phyloP scores from a whole-genome alignment of 1,140 invertebrate genomes.

The Platyscapa corneri region DNA sequence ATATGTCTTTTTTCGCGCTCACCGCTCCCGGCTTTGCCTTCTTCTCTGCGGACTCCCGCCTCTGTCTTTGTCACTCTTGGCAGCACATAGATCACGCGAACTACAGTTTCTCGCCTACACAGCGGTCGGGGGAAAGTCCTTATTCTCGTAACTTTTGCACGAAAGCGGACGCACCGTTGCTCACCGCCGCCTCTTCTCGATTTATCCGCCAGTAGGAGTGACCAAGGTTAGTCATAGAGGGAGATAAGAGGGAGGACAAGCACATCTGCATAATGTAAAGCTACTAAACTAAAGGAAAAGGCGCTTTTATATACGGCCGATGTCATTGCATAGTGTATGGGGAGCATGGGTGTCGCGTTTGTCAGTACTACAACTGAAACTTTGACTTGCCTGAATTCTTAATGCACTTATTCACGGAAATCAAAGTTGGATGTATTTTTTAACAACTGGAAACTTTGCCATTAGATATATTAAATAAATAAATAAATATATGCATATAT shows the following conservation, averaged over 20 bases:
- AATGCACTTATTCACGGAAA: background rate
- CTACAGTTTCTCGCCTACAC: constrained; percentile 19
- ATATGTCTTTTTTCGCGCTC: constrained; percentile 3
- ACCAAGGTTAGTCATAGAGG: constrained; percentile 28
- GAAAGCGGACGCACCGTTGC: background rate
- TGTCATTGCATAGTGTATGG: background rate
- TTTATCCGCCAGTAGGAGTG: constrained; percentile 46
- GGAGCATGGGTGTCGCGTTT: background rate
- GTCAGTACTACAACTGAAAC: background rate
- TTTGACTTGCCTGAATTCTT: background rate
- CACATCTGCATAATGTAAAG: constrained; percentile 51
- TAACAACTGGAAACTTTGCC: no score
- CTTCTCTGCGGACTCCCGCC: background rate
- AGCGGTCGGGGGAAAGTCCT: background rate
- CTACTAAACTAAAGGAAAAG: constrained; percentile 15
- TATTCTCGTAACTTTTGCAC: constrained; percentile 27
- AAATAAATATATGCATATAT: no score
- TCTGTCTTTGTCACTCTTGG: constrained; percentile 10
- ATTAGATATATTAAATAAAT: no score
- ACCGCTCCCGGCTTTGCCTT: background rate
- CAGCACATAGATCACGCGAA: constrained; percentile 40
- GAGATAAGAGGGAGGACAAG: constrained; percentile 1
- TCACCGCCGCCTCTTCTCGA: constrained; percentile 48
- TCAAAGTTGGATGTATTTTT: background rate
- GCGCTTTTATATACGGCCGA: background rate